Evolutionary conservation across 2,113 vertebrate genomes (phyloP), one percentile per base, ranked within the genome.

Genomic region (Oryzias melastigma): DNA sequence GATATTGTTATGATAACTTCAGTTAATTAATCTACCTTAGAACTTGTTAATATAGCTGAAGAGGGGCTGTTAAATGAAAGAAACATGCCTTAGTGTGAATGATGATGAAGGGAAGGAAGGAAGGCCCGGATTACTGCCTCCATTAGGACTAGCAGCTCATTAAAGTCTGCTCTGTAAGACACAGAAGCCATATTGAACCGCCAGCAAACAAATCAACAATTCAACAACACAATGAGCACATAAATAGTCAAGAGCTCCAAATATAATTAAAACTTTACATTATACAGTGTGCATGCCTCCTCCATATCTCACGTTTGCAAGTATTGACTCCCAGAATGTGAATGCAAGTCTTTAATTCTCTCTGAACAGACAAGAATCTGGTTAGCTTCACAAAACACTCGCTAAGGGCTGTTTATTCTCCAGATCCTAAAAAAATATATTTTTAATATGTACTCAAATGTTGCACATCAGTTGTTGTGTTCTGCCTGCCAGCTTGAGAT

Each of bases 191-290:
- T 65, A 55, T 75, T 51, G 60, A 83, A 71, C 65, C 69, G 68
- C 62, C 52, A 56, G 48, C 58, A 73, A 85, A 77, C 68, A 67
- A 55, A 75, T 77, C 77, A 75, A 52, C 58, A 62, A 24, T 45
- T 50, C 65, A 77, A 50, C 77, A 64, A 51, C 61, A 62, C 49
- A 80, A 48, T 52, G 43, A 78, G 71, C 47, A 16, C 69, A 72
- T 74, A 70, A 74, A 81, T 73, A 75, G 66, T 62, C 50, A 42
- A 19, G 68, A 47, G 62, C 56, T 62, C 48, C 53, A 73, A 25
- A 53, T 75, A 56, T 71, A 80, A 83, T 85, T 78, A 73, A 78
- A 80, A 77, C 65, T 77, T 73, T 57, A 81, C 62, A 68, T 84
- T 62, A 70, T 60, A 62, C n/a, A n/a, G n/a, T n/a, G n/a, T 12